phyloP scores from a whole-genome alignment of 2,797 vertebrate genomes.

The Ptychobarbus kaznakovi region DNA sequence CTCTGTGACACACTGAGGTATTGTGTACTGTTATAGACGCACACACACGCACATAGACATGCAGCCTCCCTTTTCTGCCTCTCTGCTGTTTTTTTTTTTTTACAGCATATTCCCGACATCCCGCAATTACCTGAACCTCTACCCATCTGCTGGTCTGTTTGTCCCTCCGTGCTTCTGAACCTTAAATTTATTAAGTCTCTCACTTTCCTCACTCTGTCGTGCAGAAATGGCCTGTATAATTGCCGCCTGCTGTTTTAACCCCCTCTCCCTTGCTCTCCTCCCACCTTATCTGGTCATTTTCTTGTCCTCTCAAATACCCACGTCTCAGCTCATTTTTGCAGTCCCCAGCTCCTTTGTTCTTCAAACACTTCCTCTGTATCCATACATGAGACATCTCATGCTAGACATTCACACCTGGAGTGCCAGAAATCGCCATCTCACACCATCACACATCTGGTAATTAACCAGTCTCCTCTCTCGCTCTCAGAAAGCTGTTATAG shows the following conservation, averaged over 20 bases:
- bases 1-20: slow-evolving; percentile 34
- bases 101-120: slow-evolving; percentile 15
- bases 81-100: slow-evolving; percentile 13
- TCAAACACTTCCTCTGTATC: slow-evolving; percentile 10
- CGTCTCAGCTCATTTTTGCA: slow-evolving; percentile 10
- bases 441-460: slow-evolving; percentile 49
- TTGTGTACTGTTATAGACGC: slow-evolving; percentile 12
- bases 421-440: slow-evolving; percentile 45
- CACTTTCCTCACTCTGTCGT: neutral
- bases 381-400: slow-evolving; percentile 7
- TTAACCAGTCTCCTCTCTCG: slow-evolving; percentile 33
- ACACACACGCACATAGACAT: neutral
- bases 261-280: neutral
- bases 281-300: slow-evolving; percentile 21
- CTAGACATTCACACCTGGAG: slow-evolving; percentile 48
- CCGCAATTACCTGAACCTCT: slow-evolving; percentile 36
- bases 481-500: slow-evolving; percentile 37
- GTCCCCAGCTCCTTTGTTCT: slow-evolving; percentile 20
- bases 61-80: slow-evolving; percentile 13
- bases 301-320: slow-evolving; percentile 6
- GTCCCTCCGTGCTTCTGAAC: slow-evolving; percentile 1
- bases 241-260: slow-evolving; percentile 38
- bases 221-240: slow-evolving; percentile 45
- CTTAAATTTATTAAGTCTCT: slow-evolving; percentile 43
- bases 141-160: slow-evolving; percentile 34